phyloP scores from a whole-genome alignment of 2,113 vertebrate species.

The Ictalurus furcatus region DNA sequence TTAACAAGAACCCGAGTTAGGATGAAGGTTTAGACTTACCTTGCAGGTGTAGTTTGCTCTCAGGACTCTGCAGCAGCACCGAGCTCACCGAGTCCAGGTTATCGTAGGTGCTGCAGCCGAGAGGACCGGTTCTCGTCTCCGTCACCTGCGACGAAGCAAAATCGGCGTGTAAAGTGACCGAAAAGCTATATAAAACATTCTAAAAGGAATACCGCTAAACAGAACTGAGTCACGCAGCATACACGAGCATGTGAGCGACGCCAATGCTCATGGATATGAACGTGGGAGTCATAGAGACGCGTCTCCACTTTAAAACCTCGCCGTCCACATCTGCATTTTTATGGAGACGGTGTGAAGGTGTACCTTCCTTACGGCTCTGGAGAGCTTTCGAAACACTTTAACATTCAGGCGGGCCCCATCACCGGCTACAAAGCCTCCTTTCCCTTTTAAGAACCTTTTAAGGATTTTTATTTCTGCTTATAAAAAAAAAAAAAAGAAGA shows the following conservation, averaged over 20 bases:
- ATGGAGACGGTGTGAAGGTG: not conserved
- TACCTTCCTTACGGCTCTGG: not conserved
- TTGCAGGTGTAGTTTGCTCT: conserved; percentile 99
- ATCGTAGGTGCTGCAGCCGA: conserved; percentile 99
- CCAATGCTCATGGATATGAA: not conserved
- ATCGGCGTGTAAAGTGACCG: not conserved
- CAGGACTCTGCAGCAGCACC: conserved; percentile 96
- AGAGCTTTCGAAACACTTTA: conserved; percentile 36
- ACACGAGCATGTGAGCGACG: not conserved
- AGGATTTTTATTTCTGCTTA: conserved; percentile 41
- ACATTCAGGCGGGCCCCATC: not conserved
- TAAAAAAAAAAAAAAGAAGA: not conserved
- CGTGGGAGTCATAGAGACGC: not conserved
- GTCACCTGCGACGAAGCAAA: conserved; percentile 82
- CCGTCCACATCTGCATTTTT: conserved; percentile 10
- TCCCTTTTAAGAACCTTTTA: conserved; percentile 41
- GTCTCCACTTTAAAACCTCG: not conserved
- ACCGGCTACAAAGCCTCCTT: not conserved
- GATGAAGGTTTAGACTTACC: conserved; percentile 67
- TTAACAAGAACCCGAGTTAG: not conserved
- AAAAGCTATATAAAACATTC: conserved; percentile 25
- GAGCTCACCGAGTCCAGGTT: conserved; percentile 99
- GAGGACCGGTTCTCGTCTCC: conserved; percentile 94
- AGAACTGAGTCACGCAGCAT: not conserved
- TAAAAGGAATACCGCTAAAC: not conserved